A percentile compares a stretch with the other conserved stretches of the same genome.
Evolutionary conservation across 30 jellyfish, hydroid and myxozoan species (phyloP).

Genomic region (Morbakka virulenta): DNA sequence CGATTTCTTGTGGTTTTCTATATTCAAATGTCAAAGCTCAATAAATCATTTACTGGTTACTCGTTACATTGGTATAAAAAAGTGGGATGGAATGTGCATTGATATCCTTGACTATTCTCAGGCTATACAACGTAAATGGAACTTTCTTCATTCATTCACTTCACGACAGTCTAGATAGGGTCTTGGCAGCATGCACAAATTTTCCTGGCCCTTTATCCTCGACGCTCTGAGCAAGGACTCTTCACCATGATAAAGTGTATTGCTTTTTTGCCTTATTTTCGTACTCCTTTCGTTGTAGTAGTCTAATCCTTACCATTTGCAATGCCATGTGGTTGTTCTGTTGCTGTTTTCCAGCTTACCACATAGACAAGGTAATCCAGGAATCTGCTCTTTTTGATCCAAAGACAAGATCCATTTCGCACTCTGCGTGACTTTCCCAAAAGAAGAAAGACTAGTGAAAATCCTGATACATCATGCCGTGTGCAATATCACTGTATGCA

Average conservation of each 20-base stretch:
- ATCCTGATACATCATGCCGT: slow-evolving; percentile 37
- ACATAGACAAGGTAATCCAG: background rate
- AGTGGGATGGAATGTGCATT: slow-evolving; percentile 7
- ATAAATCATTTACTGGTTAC: background rate
- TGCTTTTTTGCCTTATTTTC: background rate
- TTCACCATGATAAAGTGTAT: background rate
- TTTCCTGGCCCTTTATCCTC: slow-evolving; percentile 36
- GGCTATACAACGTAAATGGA: slow-evolving; percentile 10
- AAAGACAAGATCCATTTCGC: slow-evolving; percentile 36
- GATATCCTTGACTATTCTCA: background rate
- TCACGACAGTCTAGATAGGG: background rate
- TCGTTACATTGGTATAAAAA: slow-evolving; percentile 17
- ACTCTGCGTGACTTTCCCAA: slow-evolving; percentile 31
- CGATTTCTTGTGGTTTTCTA: background rate
- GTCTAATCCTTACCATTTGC: background rate
- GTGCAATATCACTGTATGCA: slow-evolving; percentile 41
- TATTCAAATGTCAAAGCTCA: background rate
- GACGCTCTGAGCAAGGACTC: slow-evolving; percentile 1
- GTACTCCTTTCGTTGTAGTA: background rate
- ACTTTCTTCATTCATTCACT: background rate
- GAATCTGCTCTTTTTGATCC: background rate
- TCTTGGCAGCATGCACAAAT: slow-evolving; percentile 31
- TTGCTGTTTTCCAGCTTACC: slow-evolving; percentile 15
- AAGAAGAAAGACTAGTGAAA: slow-evolving; percentile 26
- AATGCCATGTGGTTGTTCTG: slow-evolving; percentile 21